Conservation (phyloP, 2,113 vertebrate genomes). For the Noctilio leporinus region DNA sequence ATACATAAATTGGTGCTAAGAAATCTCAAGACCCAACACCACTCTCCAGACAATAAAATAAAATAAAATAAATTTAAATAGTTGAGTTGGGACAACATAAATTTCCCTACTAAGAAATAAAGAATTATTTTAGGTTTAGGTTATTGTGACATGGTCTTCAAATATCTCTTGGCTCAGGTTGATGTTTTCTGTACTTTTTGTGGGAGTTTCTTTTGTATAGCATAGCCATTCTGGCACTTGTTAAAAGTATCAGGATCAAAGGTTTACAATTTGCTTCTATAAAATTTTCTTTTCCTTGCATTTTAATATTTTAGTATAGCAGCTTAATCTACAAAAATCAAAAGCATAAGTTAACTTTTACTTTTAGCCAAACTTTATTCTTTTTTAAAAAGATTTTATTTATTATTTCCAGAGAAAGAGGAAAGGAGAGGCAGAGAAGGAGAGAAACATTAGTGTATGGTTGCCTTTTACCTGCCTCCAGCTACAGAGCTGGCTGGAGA, state of each 20-base stretch:
- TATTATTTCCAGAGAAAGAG: no score
- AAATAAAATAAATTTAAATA: background rate
- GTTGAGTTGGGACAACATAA: background rate
- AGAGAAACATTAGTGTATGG: no score
- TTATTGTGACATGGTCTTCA: background rate
- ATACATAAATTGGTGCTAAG: background rate
- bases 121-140: background rate
- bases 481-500: no score
- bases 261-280: background rate
- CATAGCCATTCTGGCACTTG: background rate
- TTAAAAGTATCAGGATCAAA: background rate
- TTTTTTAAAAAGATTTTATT: no score
- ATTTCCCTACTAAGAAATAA: background rate
- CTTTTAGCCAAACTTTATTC: background rate
- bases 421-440: no score
- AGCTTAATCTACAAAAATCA: background rate
- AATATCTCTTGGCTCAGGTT: background rate
- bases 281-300: background rate
- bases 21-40: background rate
- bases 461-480: no score
- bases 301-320: background rate
- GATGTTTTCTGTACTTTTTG: background rate
- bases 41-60: background rate
- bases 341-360: background rate
- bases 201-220: background rate